Evolutionary conservation across 2,888 invertebrate genomes (phyloP), one percentile per base, ranked within the genome.

Genomic region (Drosophila infuscata): DNA sequence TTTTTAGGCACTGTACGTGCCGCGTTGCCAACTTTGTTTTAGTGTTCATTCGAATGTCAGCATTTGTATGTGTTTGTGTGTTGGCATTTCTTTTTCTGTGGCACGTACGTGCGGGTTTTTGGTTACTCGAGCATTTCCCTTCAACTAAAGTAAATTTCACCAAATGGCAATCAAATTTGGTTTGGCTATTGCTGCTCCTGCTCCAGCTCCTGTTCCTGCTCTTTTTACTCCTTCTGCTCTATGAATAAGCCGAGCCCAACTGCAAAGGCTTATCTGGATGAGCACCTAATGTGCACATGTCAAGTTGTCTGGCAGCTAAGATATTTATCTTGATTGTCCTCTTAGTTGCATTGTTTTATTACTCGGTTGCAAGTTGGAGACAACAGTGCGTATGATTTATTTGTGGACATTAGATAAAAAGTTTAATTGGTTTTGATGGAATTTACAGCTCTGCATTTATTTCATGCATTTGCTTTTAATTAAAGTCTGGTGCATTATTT

Each of bases 381-480:
- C 77, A 80, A 83, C 85, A 64, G 74, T 82, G 85, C 85, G 90
- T 88, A 82, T 89, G 82, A 88, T 88, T 88, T 79, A 88, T 79
- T 65, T 77, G 32, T 11, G 25, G 52, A 38, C 35, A 46, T 46
- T 59, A 58, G 79, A 89, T 83, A 76, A 85, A 76, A 85, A 85
- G 76, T 85, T 89, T 77, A 85, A 85, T 85, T 89, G 88, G 88
- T 82, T 89, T 89, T 61, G 83, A 84, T 75, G 85, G 74, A 89
- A 89, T 76, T 84, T 72, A 63, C 52, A 58, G 46, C 29, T 52
- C 3, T 38, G 66, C 59, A 52, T 51, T 65, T 41, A 62, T 72
- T 73, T 81, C 59, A 67, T 73, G 71, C 83, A 76, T 74, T 89
- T 79, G 70, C 62, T 79, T 85, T 89, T 88, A 88, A 88, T 85